Conservation (phyloP, 2,888 invertebrate genomes). For the Bursaphelenchus okinawaensis region DNA sequence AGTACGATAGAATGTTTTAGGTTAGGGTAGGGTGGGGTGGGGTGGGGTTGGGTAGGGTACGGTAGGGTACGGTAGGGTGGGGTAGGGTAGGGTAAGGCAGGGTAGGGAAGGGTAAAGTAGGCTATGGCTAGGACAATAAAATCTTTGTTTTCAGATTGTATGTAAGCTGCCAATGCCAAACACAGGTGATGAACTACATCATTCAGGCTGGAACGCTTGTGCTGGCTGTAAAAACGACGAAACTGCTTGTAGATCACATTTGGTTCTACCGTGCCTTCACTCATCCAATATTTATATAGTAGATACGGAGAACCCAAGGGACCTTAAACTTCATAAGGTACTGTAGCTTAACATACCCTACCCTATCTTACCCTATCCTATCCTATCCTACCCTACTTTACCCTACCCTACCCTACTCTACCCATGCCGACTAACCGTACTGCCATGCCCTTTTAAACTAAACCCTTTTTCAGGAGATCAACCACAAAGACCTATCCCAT, state of each 20-base stretch:
- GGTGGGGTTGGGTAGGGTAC: no score
- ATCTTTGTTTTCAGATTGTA: slow-evolving; percentile 68
- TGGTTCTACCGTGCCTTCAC: slow-evolving; percentile 76
- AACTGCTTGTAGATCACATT: slow-evolving; percentile 59
- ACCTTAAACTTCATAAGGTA: slow-evolving; percentile 34
- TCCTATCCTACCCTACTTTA: no score
- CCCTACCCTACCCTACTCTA: no score
- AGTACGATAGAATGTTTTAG: no score
- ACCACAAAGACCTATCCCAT: slow-evolving; percentile 72
- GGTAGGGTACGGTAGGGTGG: no score
- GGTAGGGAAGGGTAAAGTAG: no score
- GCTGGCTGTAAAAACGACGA: slow-evolving; percentile 18
- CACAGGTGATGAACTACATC: slow-evolving; percentile 82
- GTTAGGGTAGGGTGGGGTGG: no score
- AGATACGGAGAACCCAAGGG: slow-evolving; percentile 62
- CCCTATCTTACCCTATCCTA: no score
- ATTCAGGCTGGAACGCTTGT: slow-evolving; percentile 75
- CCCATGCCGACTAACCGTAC: no score
- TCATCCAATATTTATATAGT: slow-evolving; percentile 78
- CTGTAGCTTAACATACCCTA: neutral
- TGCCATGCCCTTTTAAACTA: no score
- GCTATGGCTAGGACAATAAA: slow-evolving; percentile 2
- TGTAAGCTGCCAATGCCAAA: slow-evolving; percentile 75
- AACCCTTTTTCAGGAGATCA: slow-evolving; percentile 60
- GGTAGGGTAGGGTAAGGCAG: no score